Evolutionary conservation across 2,888 invertebrate genomes (phyloP).

Genomic region (Lamellibrachia columna): DNA sequence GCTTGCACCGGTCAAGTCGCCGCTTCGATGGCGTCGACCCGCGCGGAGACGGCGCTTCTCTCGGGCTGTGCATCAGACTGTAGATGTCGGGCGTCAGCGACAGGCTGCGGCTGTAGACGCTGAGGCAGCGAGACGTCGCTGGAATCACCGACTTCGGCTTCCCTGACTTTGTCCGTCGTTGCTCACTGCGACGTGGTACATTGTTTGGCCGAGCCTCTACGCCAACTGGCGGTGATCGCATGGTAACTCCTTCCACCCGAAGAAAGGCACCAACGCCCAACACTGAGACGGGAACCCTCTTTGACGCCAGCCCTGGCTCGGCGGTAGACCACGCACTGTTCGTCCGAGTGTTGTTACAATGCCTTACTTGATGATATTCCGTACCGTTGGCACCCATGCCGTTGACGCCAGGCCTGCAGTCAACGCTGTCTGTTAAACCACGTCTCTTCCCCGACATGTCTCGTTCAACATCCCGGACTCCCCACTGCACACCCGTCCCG

Average conservation of each 20-base stretch:
- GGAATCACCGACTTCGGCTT: background rate
- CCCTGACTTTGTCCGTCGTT: background rate
- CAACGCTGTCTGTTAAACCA: background rate
- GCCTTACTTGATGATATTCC: background rate
- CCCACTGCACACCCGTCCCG: background rate
- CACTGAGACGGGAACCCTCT: background rate
- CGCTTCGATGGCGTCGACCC: background rate
- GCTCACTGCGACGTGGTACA: background rate
- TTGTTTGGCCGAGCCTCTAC: background rate
- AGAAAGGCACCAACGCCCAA: background rate
- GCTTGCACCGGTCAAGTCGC: background rate
- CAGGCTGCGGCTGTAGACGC: background rate
- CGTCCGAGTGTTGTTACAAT: background rate
- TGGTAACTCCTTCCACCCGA: background rate
- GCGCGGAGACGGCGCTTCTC: background rate
- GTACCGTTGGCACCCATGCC: background rate
- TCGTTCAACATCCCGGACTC: background rate
- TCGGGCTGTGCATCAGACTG: background rate
- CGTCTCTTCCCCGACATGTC: background rate
- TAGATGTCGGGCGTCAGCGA: background rate
- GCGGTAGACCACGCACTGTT: background rate
- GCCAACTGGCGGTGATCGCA: background rate
- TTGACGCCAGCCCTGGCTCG: background rate
- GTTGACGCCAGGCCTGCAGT: background rate
- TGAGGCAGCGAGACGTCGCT: background rate